Base-by-base conservation (phyloP, 2,888 invertebrate species). In the Apeira syringaria region DNA sequence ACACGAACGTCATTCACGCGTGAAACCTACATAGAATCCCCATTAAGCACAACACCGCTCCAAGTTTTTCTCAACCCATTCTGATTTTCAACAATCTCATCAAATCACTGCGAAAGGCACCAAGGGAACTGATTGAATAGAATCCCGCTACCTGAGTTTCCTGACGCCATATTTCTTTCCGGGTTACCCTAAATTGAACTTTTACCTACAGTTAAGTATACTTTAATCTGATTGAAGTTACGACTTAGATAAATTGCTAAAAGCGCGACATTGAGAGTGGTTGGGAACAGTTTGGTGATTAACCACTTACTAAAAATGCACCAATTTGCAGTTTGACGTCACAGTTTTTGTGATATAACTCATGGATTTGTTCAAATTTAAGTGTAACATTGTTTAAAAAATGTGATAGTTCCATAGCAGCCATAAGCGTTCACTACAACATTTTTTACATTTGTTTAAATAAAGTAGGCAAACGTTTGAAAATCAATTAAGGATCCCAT, bases 81-180 rank as follows among this genome's bases (percentile, higher is more conserved):
- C 79, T 78, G 78, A 80, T 82, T 83, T 75, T 68, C 80, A 76
- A 87, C 87, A 86, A 87, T 88, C 85, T 82, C 86, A 88, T 88
- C 88, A 88, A 88, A 88, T 83, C 80, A 73, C 68, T 63, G 63
- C 70, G 62, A 63, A 74, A 80, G 74, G 80, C 62, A 79, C 77
- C 78, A 68, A 74, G 80, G 87, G 80, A 80, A 63, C 82, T 86
- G 89, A 89, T 88, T 87, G 87, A 87, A 89, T 89, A 84, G 87
- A 82, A 79, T 68, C 72, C 79, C 67, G 70, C 61, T 70, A 38
- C 44, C 44, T 44, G 44, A 22, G 28, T 33, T 80, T 83, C 87
- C 80, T 80, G 70, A 57, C 74, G 72, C 81, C 75, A 80, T 85
- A 86, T 85, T 87, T 87, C 83, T 87, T 85, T 66, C 49, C 74